Evolutionary conservation across 2,797 vertebrate genomes (phyloP).

Genomic region (Hybognathus amarus): DNA sequence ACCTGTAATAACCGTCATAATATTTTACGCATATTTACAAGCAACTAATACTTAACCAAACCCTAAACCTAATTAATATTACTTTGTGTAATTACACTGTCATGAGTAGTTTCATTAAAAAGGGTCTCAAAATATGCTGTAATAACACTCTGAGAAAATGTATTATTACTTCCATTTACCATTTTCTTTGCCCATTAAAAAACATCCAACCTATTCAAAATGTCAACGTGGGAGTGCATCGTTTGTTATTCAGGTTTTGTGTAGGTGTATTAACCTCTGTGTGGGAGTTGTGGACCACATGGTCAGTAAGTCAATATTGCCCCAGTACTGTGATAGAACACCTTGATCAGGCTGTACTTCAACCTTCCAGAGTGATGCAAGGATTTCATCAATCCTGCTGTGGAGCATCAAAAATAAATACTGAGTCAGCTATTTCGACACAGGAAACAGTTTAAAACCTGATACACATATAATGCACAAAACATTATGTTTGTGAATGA

Average conservation of each 20-base stretch:
- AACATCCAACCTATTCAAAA: neutral
- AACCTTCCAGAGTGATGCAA: neutral
- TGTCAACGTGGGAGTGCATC: neutral
- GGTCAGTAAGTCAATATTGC: slow-evolving; percentile 52
- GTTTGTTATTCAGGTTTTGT: slow-evolving; percentile 7
- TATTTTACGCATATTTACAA: neutral
- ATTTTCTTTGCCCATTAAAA: neutral
- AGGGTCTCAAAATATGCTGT: neutral
- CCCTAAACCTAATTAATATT: neutral
- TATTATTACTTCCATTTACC: neutral
- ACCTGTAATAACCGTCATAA: neutral
- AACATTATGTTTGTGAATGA: neutral
- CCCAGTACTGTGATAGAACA: slow-evolving; percentile 45
- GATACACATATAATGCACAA: neutral
- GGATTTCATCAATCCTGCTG: slow-evolving; percentile 35
- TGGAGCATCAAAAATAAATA: neutral
- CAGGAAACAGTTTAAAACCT: neutral
- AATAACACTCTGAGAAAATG: neutral
- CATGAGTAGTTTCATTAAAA: neutral
- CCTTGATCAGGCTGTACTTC: neutral
- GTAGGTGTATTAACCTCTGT: slow-evolving; percentile 46
- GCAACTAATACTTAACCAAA: neutral
- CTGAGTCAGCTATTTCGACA: slow-evolving; percentile 2
- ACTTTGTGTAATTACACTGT: neutral
- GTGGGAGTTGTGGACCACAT: neutral